These are phyloP conservation scores for Hemaris fuciformis DNA, from an alignment of 2,888 invertebrate species.

Conservation along the genomic window DNA sequence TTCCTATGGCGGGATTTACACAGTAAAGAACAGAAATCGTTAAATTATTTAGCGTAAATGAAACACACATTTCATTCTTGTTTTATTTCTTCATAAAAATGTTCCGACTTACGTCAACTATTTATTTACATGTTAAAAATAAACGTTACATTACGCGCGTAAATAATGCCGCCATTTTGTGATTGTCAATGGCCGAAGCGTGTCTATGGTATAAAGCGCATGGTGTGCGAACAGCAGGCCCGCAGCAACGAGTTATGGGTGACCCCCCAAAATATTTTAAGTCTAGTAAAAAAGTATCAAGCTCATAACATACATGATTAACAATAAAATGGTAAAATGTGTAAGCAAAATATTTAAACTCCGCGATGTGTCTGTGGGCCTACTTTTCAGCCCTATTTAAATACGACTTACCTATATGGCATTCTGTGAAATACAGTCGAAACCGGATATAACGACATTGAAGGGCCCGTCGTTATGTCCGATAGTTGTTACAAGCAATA, in stretches of 20 bases:
- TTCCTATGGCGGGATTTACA: too few species aligned
- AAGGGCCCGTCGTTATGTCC: too few species aligned
- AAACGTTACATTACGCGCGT: constrained; percentile 23
- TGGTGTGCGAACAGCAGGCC: background rate
- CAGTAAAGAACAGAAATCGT: background rate
- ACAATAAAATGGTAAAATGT: background rate
- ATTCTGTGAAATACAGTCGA: background rate
- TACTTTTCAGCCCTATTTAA: background rate
- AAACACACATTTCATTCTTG: constrained; percentile 22
- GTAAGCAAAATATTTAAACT: background rate
- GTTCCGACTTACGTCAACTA: constrained; percentile 16
- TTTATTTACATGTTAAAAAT: constrained; percentile 39
- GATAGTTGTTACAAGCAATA: too few species aligned
- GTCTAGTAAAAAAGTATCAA: background rate
- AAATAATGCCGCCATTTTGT: constrained; percentile 32
- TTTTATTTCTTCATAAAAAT: constrained; percentile 49
- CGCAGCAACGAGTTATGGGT: background rate
- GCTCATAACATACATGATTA: background rate
- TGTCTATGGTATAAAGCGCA: constrained; percentile 15
- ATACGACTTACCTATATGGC: constrained; percentile 2
- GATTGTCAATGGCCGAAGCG: constrained; percentile 35
- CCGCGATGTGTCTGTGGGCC: background rate
- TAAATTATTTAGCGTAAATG: constrained; percentile 17
- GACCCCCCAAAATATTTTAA: background rate
- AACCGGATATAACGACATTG: too few species aligned